phyloP scores from a whole-genome alignment of 2,888 invertebrate species.

The Agonopterix heracliana region DNA sequence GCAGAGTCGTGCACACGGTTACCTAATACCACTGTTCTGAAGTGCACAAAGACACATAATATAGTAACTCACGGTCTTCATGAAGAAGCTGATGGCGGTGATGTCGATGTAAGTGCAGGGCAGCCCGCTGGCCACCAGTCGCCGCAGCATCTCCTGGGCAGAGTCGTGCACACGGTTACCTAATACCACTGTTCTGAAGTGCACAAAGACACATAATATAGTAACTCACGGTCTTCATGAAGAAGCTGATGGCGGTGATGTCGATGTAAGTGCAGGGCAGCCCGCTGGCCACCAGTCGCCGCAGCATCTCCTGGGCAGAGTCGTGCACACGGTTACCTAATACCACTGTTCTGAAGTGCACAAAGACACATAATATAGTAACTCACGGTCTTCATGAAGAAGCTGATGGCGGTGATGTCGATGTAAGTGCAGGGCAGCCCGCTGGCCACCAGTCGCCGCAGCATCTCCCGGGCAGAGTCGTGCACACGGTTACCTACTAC shows the following conservation, averaged over 20 bases:
- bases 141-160: constrained; percentile 84
- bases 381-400: constrained; percentile 81
- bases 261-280: constrained; percentile 88
- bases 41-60: too few species aligned
- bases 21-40: constrained; percentile 89
- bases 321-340: constrained; percentile 87
- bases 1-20: constrained; percentile 85
- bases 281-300: constrained; percentile 81
- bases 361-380: too few species aligned
- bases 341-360: constrained; percentile 85
- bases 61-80: constrained; percentile 71
- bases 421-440: constrained; percentile 88
- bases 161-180: constrained; percentile 86
- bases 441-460: constrained; percentile 80
- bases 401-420: constrained; percentile 87
- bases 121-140: constrained; percentile 82
- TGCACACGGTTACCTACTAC: constrained; percentile 89
- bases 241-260: constrained; percentile 86
- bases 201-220: too few species aligned
- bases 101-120: constrained; percentile 88
- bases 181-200: constrained; percentile 88
- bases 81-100: constrained; percentile 86
- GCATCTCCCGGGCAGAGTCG: constrained; percentile 83
- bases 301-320: constrained; percentile 85
- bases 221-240: constrained; percentile 79